Base-by-base conservation (phyloP, 2,113 vertebrate genomes). In the Gopherus evgoodei region DNA sequence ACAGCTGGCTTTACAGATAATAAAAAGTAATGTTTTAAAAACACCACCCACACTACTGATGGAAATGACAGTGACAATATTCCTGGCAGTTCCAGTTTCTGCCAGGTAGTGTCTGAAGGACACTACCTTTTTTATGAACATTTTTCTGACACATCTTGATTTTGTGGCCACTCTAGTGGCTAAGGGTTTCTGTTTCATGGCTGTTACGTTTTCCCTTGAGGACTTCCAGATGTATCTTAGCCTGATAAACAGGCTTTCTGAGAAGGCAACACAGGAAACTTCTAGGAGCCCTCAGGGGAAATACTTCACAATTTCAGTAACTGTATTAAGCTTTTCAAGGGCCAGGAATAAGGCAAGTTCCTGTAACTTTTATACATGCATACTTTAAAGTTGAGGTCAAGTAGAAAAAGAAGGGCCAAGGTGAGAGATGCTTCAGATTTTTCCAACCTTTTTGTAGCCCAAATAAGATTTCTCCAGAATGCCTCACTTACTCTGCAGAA, bases 401-500 rank as follows among this genome's bases (percentile, higher is more conserved):
- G 19, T 75, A 85, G 17, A 29, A 2, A 86, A 76, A 81, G 83
- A 24, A 69, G 53, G 11, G 21, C 17, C 3, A 53, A 42, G 3
- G 16, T 87, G 91, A 88, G 50, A 87, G 85, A 35, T 10, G 25
- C n/a, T 69, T 54, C 86, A 53, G 79, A 78, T 72, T 89, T 57
- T 90, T 92, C 75, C 72, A 25, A 84, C 62, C 38, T 96, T 84
- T 62, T 83, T 75, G 52, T 78, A 49, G 22, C 35, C 3, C 5
- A 91, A 88, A 85, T 54, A 22, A 72, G 8, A 65, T 72, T 87
- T 10, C 84, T 83, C 44, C 81, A 94, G 85, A 31, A 25, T 75
- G 83, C 86, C 86, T 93, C 79, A 16, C 47, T 52, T n/a, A 19
- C n/a, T 87, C 84, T 89, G 89, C 81, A 90, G 82, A 59, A 90